These are phyloP conservation scores for Melanostigma gelatinosum DNA, from an alignment of 2,113 vertebrate genomes.

Conservation along the genomic window DNA sequence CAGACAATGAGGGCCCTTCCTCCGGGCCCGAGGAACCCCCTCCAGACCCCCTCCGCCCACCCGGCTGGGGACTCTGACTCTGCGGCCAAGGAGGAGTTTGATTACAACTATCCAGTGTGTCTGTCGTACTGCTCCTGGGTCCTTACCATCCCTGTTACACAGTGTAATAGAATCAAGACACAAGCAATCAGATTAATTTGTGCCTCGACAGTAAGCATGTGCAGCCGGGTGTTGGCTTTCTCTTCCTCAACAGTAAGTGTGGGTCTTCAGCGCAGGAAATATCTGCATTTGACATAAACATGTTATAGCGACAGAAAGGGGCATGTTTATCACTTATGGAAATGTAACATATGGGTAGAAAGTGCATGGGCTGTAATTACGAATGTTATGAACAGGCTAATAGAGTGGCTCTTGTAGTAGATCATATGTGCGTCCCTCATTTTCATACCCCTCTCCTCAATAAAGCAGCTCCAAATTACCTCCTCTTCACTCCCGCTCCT, in stretches of 20 bases:
- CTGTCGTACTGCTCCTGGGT: too few relatives aligned
- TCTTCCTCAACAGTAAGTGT: background rate
- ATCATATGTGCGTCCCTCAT: slow-evolving; percentile 13
- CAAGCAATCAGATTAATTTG: background rate
- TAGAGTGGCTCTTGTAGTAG: background rate
- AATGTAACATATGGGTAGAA: slow-evolving; percentile 23
- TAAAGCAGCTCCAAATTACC: slow-evolving; percentile 65
- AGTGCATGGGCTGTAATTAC: slow-evolving; percentile 16
- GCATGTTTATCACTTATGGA: slow-evolving; percentile 34
- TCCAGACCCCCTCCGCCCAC: too few relatives aligned
- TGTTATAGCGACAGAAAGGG: slow-evolving; percentile 6
- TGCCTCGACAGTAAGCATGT: background rate
- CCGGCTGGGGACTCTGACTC: too few relatives aligned
- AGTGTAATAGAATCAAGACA: background rate
- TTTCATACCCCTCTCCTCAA: slow-evolving; percentile 17
- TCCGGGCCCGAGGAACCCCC: too few relatives aligned
- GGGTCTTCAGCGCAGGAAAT: background rate
- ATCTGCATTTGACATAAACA: slow-evolving; percentile 26
- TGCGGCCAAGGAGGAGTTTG: too few relatives aligned
- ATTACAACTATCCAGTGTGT: too few relatives aligned
- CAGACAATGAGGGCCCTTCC: too few relatives aligned
- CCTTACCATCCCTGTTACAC: too few relatives aligned
- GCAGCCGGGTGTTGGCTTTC: background rate
- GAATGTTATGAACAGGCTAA: slow-evolving; percentile 22
- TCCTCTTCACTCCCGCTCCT: slow-evolving; percentile 43